Percentiles rank a stretch among this genome's conserved stretches.
Conservation (phyloP, 2,113 vertebrate species). For the Solea senegalensis region DNA sequence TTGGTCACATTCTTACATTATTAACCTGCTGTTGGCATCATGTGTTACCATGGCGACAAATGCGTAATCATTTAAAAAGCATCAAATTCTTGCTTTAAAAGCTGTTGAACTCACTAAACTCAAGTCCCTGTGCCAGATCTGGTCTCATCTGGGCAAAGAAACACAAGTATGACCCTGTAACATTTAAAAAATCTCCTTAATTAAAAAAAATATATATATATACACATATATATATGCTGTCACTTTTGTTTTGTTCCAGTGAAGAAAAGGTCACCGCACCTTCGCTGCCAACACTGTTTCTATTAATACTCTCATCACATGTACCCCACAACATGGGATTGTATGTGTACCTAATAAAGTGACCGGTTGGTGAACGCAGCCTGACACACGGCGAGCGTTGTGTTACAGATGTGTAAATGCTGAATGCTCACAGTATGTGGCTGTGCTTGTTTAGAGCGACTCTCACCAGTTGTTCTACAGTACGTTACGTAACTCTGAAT, state of each 20-base stretch:
- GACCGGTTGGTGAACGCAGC: too few species aligned
- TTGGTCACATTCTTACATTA: too few species aligned
- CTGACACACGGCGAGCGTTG: not conserved
- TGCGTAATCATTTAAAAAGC: too few species aligned
- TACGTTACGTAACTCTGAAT: conserved; percentile 67
- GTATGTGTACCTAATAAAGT: too few species aligned
- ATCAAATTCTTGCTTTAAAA: too few species aligned
- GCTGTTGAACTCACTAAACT: too few species aligned
- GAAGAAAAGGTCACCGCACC: not conserved
- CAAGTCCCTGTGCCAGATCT: not conserved
- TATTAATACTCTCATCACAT: not conserved
- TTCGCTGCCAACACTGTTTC: not conserved
- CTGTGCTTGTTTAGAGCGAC: conserved; percentile 61
- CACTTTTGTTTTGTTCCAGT: not conserved
- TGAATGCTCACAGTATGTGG: conserved; percentile 40
- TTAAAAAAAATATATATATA: too few species aligned
- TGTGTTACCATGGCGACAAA: too few species aligned
- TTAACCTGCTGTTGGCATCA: too few species aligned
- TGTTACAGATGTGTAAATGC: conserved; percentile 54
- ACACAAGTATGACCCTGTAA: too few species aligned
- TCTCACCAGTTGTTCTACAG: conserved; percentile 35
- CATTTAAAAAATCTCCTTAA: too few species aligned
- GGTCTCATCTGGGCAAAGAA: not conserved
- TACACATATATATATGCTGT: not conserved
- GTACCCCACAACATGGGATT: not conserved